Evolutionary conservation across 2,797 vertebrate species (phyloP).

Genomic region (Xiphophorus birchmanni): DNA sequence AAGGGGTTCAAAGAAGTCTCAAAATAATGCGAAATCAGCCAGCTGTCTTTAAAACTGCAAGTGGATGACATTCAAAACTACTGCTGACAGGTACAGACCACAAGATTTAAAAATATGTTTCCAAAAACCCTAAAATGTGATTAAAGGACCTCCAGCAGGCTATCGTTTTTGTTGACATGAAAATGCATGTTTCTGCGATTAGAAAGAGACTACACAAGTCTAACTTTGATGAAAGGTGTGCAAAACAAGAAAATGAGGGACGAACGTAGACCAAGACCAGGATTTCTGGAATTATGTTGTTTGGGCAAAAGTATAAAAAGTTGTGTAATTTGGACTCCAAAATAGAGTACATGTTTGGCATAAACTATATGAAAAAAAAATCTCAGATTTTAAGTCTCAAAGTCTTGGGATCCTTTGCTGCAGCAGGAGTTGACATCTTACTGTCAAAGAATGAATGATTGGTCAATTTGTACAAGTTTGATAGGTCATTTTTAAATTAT

Average conservation of each 20-base stretch:
- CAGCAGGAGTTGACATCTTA: not conserved
- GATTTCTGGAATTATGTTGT: not conserved
- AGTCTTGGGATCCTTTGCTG: not conserved
- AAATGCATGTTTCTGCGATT: not conserved
- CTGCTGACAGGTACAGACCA: not conserved
- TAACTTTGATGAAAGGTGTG: not conserved
- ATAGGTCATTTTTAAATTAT: no score
- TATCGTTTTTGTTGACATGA: not conserved
- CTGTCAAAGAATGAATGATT: not conserved
- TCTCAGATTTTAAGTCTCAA: not conserved
- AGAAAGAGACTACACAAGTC: not conserved
- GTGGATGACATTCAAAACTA: not conserved
- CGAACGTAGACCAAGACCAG: not conserved
- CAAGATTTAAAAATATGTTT: not conserved
- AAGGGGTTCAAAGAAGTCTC: not conserved
- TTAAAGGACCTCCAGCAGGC: not conserved
- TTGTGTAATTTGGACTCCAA: not conserved
- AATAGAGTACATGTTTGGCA: not conserved
- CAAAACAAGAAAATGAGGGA: not conserved
- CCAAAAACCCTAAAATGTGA: not conserved
- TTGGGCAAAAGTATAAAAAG: not conserved
- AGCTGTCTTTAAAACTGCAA: not conserved
- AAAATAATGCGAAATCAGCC: not conserved
- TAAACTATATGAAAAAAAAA: not conserved
- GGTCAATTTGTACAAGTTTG: not conserved